Base-by-base conservation (phyloP, 1,140 invertebrate species). In the Stratiolaelaps scimitus region DNA sequence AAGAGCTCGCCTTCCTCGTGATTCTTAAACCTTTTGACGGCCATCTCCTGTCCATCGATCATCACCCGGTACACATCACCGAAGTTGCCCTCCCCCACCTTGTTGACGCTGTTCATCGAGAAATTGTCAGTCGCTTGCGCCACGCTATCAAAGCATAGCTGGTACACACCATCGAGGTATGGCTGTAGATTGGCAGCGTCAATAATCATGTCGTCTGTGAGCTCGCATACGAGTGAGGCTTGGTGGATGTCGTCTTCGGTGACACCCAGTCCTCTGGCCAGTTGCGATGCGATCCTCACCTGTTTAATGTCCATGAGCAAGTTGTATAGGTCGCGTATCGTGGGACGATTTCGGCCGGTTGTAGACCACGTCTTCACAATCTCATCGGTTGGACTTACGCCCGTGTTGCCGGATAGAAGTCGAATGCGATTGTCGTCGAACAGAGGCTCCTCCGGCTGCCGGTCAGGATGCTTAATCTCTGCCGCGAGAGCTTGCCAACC, bases 1-100 rank as follows among this genome's bases (percentile, higher is more conserved):
- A 60, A 29, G 15, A 29, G 53, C 13, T 60, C 34, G 23, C 26
- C 34, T 6, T 60, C 53, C 2, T 17, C n/a, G 4, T 4, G 34
- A 40, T 40, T 40, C 23, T 60, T 60, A 34, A 26, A 60, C 17
- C 17, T 15, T 60, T 60, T 60, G 13, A 60, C 53, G 26, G 53
- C 53, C 53, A 60, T 60, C 26, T 60, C 53, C 53, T 60, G 26
- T 1, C 53, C 53, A 34, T 60, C 53, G 53, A 60, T 60, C 15
- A 17, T 60, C 17, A 60, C 53, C 34, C 34, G 26, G 53, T 60
- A 60, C 4, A 60, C 53, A 34, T 15, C 2, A 1, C 53, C 53
- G 23, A 60, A 60, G 26, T 60, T 60, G 1, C 53, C 53, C 26
- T 60, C 53, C 17, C 53, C 53, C 17, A 60, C 26, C 10, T 60